Evolutionary conservation across 2,113 vertebrate genomes (phyloP), one percentile per base, ranked within the genome.

Genomic region (Turnix velox): DNA sequence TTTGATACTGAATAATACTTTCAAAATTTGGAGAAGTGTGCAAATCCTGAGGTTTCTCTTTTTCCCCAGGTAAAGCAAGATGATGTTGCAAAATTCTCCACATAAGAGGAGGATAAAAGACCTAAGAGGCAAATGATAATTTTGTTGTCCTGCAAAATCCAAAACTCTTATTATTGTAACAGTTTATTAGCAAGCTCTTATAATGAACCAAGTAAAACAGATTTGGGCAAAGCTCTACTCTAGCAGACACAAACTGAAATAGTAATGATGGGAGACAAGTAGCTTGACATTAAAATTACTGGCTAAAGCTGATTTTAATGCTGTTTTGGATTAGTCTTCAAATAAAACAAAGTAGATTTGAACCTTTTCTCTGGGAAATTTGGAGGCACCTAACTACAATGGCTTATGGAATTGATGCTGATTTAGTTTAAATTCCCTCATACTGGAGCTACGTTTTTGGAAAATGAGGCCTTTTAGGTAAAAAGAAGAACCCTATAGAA

Each of bases 101-200:
- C 78, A 79, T 73, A 52, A 91, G 85, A 92, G 84, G 37, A 92
- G 72, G 83, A 93, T 92, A 82, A 94, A 93, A 96, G 79, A 54
- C 71, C 30, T 51, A 57, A 94, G 87, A 88, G 85, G 88, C 1
- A 84, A 63, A 18, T 63, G 88, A 89, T 79, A 80, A 66, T 69
- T 88, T 93, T 92, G 81, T 85, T 87, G 76, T 62, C 81, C 18
- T 71, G 28, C 18, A 75, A 90, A 73, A 75, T 31, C 35, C 51
- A 95, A 87, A 79, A 78, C 61, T 87, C 39, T 78, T 78, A 46
- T 92, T 92, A 92, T 92, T 84, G 89, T 71, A 91, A 33, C 23
- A 49, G 42, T 58, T 88, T 57, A 89, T 86, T 94, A 74, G 49
- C 68, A 93, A 87, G 76, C 46, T 84, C 27, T 81, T 88, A 23